Percentiles rank a stretch among this genome's conserved stretches.
Evolutionary conservation across 64 coral and sea anemone species (phyloP).

Genomic region (Montipora sp.): DNA sequence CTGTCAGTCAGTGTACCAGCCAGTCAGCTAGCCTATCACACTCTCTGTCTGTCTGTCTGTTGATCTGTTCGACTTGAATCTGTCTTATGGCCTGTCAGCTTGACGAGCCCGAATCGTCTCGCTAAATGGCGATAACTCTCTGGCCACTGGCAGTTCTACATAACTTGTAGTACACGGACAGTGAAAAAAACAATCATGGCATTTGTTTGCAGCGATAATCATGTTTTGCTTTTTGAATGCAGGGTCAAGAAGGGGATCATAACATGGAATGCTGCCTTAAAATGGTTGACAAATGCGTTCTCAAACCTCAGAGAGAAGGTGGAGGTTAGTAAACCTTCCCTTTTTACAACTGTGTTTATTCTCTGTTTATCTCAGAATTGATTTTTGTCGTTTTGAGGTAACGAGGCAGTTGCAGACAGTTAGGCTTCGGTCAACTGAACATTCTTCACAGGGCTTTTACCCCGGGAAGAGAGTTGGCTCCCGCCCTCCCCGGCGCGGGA

Average conservation of each 20-base stretch:
- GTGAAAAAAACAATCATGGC: not conserved
- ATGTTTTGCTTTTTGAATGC: not conserved
- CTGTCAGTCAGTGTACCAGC: no score
- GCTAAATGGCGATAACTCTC: not conserved
- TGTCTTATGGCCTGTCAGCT: no score
- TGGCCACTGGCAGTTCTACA: not conserved
- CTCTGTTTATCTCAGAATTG: not conserved
- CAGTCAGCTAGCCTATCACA: no score
- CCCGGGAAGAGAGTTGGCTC: no score
- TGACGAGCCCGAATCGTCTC: not conserved
- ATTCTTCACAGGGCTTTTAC: no score
- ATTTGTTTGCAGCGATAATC: not conserved
- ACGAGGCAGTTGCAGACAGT: no score
- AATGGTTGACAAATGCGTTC: conserved; percentile 77
- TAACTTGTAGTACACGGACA: not conserved
- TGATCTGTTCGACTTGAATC: no score
- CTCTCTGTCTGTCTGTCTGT: no score
- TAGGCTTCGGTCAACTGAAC: no score
- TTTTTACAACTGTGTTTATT: not conserved
- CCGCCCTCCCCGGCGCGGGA: no score
- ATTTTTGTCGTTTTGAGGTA: no score
- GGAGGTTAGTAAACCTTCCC: conserved; percentile 67
- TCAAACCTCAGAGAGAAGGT: conserved; percentile 95
- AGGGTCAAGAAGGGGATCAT: conserved; percentile 87
- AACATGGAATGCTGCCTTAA: conserved; percentile 70